Evolutionary conservation across 2,113 vertebrate species (phyloP).

Genomic region (Corythoichthys haematopterus): DNA sequence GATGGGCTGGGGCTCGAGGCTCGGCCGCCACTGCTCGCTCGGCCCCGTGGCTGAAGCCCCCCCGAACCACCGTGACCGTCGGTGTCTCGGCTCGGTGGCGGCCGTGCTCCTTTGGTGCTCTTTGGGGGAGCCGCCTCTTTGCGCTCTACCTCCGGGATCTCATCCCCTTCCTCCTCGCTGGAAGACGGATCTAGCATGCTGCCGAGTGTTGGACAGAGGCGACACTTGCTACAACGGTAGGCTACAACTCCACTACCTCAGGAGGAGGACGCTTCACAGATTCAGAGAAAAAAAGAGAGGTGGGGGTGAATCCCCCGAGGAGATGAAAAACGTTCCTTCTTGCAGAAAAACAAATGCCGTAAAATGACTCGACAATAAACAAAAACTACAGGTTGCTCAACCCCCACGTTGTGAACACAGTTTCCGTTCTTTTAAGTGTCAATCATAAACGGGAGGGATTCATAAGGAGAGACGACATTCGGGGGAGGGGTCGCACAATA

Average conservation of each 20-base stretch:
- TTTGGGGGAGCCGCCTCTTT: conserved; percentile 80
- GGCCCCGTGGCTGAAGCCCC: conserved; percentile 69
- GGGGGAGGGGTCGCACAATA: conserved; percentile 53
- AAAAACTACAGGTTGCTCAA: neutral
- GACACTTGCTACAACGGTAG: conserved; percentile 7
- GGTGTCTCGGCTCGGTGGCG: conserved; percentile 72
- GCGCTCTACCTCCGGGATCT: conserved; percentile 81
- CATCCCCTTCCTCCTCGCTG: conserved; percentile 91
- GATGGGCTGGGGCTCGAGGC: conserved; percentile 84
- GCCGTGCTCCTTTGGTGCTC: conserved; percentile 69
- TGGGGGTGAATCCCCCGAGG: conserved; percentile 6
- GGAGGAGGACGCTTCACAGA: conserved; percentile 1
- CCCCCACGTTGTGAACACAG: conserved; percentile 34
- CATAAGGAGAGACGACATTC: conserved; percentile 26
- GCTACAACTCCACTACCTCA: conserved; percentile 19
- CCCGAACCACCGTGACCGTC: conserved; percentile 61
- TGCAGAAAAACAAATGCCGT: conserved; percentile 26
- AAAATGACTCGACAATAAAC: conserved; percentile 44
- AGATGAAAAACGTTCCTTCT: conserved; percentile 16
- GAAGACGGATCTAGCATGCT: conserved; percentile 94
- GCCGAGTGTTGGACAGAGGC: conserved; percentile 17
- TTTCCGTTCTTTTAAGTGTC: conserved; percentile 66
- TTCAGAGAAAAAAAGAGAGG: conserved; percentile 12
- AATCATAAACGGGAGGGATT: conserved; percentile 45
- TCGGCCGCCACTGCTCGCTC: conserved; percentile 65